These are phyloP conservation scores for Gymnocephalus cernua DNA, from an alignment of 2,113 vertebrate genomes.

Conservation along the genomic window DNA sequence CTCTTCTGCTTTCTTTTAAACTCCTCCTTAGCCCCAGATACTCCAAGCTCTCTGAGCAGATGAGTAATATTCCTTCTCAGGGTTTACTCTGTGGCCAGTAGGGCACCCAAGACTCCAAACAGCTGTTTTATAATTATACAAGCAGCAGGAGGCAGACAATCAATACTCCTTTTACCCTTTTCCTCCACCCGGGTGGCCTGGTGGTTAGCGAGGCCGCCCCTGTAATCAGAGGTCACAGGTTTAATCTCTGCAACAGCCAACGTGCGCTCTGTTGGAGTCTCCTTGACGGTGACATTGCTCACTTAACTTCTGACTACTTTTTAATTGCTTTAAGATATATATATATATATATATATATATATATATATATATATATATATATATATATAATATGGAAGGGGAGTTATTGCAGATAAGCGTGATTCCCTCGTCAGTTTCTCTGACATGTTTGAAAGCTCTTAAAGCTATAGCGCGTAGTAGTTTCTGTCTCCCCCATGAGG, in stretches of 20 bases:
- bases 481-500: too few relatives aligned
- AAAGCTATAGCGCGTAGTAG: too few relatives aligned
- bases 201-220: constrained; percentile 32
- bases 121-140: constrained; percentile 71
- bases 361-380: too few relatives aligned
- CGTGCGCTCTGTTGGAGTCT: constrained; percentile 24
- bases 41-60: constrained; percentile 33
- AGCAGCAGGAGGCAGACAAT: constrained; percentile 63
- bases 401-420: background rate
- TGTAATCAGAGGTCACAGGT: constrained; percentile 59
- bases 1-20: background rate
- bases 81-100: constrained; percentile 44
- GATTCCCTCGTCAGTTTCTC: background rate
- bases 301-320: constrained; percentile 28
- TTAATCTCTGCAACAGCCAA: constrained; percentile 47
- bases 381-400: too few relatives aligned
- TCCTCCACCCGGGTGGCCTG: constrained; percentile 41
- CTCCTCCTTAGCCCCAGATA: background rate
- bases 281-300: constrained; percentile 67
- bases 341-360: too few relatives aligned
- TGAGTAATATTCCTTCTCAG: constrained; percentile 48
- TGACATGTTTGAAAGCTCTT: background rate
- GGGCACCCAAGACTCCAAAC: constrained; percentile 50
- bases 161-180: constrained; percentile 57
- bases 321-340: constrained; percentile 25